Evolutionary conservation across 2,888 invertebrate species (phyloP).

Genomic region (Tineola bisselliella): DNA sequence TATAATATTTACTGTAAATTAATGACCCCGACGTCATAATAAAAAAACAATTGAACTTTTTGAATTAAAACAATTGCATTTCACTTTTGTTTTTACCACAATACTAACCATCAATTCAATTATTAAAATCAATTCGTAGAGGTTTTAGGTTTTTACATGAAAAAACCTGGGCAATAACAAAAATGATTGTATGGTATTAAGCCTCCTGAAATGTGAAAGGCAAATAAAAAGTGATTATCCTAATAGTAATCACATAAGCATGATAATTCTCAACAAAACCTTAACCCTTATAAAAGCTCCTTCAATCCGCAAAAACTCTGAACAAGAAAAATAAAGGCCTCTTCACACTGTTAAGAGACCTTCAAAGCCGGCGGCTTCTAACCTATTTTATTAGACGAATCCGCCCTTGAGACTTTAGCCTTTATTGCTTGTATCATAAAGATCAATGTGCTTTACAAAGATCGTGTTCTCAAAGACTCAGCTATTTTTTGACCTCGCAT

Average conservation of each 20-base stretch:
- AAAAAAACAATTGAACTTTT: too few relatives aligned
- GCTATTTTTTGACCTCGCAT: neutral
- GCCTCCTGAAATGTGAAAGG: too few relatives aligned
- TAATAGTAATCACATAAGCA: neutral
- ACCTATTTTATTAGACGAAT: neutral
- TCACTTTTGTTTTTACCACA: too few relatives aligned
- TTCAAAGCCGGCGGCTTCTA: neutral
- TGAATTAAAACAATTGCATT: too few relatives aligned
- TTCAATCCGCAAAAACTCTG: neutral
- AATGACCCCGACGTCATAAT: too few relatives aligned
- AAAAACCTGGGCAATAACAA: too few relatives aligned
- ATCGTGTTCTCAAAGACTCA: neutral
- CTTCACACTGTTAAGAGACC: neutral
- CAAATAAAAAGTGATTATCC: neutral
- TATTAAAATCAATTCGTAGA: too few relatives aligned
- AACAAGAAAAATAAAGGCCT: slow-evolving; percentile 6
- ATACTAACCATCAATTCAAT: too few relatives aligned
- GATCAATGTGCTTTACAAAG: neutral
- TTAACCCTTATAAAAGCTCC: neutral
- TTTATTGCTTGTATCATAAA: neutral
- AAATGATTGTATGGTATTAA: too few relatives aligned
- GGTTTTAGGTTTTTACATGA: too few relatives aligned
- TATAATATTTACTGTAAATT: too few relatives aligned
- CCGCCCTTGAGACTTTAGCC: neutral
- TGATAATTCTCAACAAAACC: neutral